phyloP scores from a whole-genome alignment of 2,113 vertebrate genomes.

The Oreochromis niloticus region DNA sequence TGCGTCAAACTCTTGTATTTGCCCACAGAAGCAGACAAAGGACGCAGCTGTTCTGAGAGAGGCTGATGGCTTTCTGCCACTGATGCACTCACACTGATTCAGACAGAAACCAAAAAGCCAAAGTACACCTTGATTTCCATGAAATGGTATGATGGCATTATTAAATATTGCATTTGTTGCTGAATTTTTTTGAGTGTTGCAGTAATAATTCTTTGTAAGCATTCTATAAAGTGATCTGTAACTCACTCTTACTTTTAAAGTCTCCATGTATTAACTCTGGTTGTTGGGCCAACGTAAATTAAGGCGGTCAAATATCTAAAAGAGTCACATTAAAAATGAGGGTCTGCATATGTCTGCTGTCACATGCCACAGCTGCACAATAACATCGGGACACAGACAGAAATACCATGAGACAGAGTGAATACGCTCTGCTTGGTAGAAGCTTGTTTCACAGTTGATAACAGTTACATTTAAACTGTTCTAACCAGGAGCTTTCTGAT shows the following conservation, averaged over 20 bases:
- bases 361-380: background rate
- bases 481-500: background rate
- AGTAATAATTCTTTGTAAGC: background rate
- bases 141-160: background rate
- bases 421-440: background rate
- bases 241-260: background rate
- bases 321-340: background rate
- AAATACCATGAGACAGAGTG: background rate
- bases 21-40: conserved; percentile 28
- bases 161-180: background rate
- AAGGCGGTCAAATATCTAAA: background rate
- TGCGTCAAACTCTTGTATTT: conserved; percentile 18
- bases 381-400: background rate
- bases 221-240: background rate
- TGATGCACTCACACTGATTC: conserved; percentile 60
- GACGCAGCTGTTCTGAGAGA: conserved; percentile 22
- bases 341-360: background rate
- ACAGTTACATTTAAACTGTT: background rate
- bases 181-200: background rate
- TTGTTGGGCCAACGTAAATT: background rate
- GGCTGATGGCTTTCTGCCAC: conserved; percentile 41
- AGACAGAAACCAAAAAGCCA: background rate
- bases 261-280: background rate
- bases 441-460: background rate
- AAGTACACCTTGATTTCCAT: conserved; percentile 12